Evolutionary conservation across 2,113 vertebrate genomes (phyloP), one percentile per base, ranked within the genome.

Genomic region (Albula glossodonta): DNA sequence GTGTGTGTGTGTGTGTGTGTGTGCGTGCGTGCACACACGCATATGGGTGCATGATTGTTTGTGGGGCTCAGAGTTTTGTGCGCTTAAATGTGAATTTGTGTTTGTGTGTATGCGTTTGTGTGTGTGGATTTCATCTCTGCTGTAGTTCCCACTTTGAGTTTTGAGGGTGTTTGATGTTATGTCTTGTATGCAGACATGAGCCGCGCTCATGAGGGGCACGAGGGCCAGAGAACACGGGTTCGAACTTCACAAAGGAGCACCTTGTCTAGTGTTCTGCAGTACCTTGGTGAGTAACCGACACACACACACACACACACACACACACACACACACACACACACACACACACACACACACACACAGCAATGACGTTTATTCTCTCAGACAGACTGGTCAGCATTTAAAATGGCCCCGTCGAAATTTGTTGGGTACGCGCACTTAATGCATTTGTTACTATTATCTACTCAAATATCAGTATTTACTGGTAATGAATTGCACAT

Each of bases 191-290:
- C 95, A 99, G 98, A 98, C 94, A 97, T 98, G 94, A 96, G 97
- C 93, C 97, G 97, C 92, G 97, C 96, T 89, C 96, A 96, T 51
- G 97, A 98, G 84, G 96, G 97, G 84, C 94, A 96, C 90, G 96
- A 96, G 90, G 96, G 96, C 80, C 97, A 96, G 88, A 96, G 97
- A 52, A 94, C 96, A 92, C 97, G 97, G 96, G 96, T 96, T 92
- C 96, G 97, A 94, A 96, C 95, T 74, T 94, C 95, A 90, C 94
- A 92, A 83, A 96, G 98, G 93, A 98, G 97, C 87, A 97, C 98
- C 89, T 94, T 99, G 92, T 97, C 96, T 87, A 98, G 96, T 91
- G 96, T 99, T 90, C 95, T 99, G 94, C 97, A 97, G 92, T 99
- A 97, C 93, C 95, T 98, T 93, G 98, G 98, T 99, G 95, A 92